Conservation (phyloP, 1,140 invertebrate species). For the Eupristina koningsbergeri region DNA sequence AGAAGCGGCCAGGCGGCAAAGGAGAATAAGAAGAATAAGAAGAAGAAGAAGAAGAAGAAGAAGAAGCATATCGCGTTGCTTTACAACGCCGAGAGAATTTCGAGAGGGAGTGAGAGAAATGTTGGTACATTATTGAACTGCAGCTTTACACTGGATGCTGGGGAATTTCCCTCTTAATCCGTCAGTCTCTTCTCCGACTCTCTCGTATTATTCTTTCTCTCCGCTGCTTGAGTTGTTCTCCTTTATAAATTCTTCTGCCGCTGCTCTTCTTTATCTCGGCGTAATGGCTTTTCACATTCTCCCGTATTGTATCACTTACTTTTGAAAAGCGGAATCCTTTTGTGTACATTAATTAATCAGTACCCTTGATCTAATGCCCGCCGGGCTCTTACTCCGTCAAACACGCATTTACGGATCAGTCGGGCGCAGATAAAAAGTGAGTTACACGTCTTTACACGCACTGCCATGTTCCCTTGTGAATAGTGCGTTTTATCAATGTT, state of each 20-base stretch:
- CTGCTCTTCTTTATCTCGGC: background rate
- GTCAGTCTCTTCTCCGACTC: background rate
- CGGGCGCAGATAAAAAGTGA: background rate
- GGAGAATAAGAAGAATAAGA: no score
- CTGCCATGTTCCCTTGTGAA: background rate
- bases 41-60: no score
- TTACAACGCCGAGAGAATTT: constrained; percentile 9
- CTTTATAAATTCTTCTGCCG: background rate
- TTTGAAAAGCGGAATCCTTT: background rate
- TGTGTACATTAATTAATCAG: background rate
- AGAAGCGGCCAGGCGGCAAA: constrained; percentile 5
- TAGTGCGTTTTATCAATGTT: background rate
- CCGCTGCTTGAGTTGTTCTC: background rate
- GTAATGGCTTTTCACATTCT: background rate
- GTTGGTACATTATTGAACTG: constrained; percentile 50
- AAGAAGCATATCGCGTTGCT: constrained; percentile 22
- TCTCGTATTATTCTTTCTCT: background rate
- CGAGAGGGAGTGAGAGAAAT: constrained; percentile 34
- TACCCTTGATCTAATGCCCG: background rate
- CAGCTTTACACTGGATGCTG: background rate
- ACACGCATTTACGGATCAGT: background rate
- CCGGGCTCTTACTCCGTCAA: background rate
- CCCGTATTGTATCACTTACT: background rate
- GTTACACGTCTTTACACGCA: background rate
- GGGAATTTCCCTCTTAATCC: constrained; percentile 39